phyloP scores from a whole-genome alignment of 2,797 vertebrate genomes.

The Aplochiton taeniatus region DNA sequence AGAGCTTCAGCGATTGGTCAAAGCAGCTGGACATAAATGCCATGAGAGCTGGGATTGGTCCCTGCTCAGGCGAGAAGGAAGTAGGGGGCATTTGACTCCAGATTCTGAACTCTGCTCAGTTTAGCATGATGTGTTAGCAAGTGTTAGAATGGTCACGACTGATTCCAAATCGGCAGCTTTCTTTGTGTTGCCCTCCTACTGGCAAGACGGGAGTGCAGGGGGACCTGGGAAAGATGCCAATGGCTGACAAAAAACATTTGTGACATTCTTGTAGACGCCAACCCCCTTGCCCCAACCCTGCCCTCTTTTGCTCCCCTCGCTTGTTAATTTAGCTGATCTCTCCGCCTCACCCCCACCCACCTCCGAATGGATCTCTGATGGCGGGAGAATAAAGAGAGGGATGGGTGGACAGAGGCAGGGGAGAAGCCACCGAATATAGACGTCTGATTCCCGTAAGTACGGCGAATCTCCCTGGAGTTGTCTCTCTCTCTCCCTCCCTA shows the following conservation, averaged over 20 bases:
- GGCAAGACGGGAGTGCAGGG: conserved; percentile 44
- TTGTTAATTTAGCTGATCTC: conserved; percentile 58
- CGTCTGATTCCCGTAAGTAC: conserved; percentile 27
- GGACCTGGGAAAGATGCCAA: conserved; percentile 67
- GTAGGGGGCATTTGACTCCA: conserved; percentile 19
- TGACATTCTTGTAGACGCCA: conserved; percentile 52
- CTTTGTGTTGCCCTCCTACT: conserved; percentile 2
- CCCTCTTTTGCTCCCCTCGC: conserved; percentile 35
- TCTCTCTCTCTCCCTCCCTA: conserved; percentile 1
- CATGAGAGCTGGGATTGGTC: conserved; percentile 50
- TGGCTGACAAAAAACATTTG: conserved; percentile 41
- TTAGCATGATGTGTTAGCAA: too few species aligned
- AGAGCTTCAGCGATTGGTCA: conserved; percentile 52
- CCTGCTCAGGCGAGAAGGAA: conserved; percentile 20
- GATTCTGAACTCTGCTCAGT: too few species aligned
- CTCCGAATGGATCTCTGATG: conserved; percentile 38
- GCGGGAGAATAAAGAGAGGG: conserved; percentile 32
- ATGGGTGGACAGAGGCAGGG: conserved; percentile 27
- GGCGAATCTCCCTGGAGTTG: conserved; percentile 26
- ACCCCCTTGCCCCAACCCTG: conserved; percentile 5
- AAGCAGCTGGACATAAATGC: conserved; percentile 44
- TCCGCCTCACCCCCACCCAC: conserved; percentile 40
- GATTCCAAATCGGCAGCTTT: not conserved
- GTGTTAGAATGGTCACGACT: not conserved
- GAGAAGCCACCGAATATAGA: conserved; percentile 41